Evolutionary conservation across 2,888 invertebrate species (phyloP), one percentile per base, ranked within the genome.

Genomic region (Drosophila nr. fundita): DNA sequence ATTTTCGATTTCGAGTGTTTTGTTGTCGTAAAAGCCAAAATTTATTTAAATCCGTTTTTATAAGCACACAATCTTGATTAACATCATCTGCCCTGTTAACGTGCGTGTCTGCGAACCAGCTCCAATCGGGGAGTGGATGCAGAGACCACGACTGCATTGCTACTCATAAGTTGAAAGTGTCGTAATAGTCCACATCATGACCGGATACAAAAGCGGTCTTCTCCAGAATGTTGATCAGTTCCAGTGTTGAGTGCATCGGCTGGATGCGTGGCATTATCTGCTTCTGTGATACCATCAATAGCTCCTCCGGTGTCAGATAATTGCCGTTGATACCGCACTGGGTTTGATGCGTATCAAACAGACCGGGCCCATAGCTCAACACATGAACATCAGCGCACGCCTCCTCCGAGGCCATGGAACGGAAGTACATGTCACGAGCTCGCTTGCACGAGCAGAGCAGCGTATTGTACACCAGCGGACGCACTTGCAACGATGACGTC

Each of bases 341-440:
- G 1, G 78, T 74, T 24, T 79, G 78, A 34, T 91, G 91, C 4
- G 89, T 73, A 36, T 78, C 66, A 5, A 92, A 52, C 38, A 91
- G 67, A 4, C 92, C 92, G 1, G 92, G 91, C 4, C 90, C 82
- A 71, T 92, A 92, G 69, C 83, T 92, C n/a, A 92, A 69, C 13
- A 91, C 92, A 50, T 82, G 70, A 4, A 92, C 88, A 21, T 63
- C 57, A 2, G 62, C 67, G 4, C 74, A 71, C 2, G 73, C 67
- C 52, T 89, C 86, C 68, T 92, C 91, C 29, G 90, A 78, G 15
- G 92, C 91, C 88, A 92, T 89, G 18, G 91, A 78, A 42, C 91
- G 92, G 77, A 92, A 92, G 67, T 92, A 92, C 92, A 92, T 92
- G 34, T 92, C 92, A 10, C 92, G 90, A 2, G 92, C 91, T 49